A percentile compares a stretch with the other conserved stretches of the same genome.
phyloP scores from a whole-genome alignment of 2,113 vertebrate species.

The Planiliza haematocheilus region DNA sequence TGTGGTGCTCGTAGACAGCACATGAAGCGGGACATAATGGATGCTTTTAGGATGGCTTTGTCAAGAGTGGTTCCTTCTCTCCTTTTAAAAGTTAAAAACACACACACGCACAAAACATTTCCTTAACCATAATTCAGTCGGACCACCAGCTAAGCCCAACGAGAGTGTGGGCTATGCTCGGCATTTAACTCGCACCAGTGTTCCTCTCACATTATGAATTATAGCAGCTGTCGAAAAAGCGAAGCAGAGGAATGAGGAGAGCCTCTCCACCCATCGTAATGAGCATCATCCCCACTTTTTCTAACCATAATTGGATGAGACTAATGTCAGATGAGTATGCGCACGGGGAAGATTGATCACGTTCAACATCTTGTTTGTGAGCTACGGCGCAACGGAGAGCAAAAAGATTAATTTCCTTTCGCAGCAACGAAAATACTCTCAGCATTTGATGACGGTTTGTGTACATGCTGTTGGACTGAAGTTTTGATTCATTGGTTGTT shows the following conservation, averaged over 20 bases:
- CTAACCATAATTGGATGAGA: constrained; percentile 67
- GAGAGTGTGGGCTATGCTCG: constrained; percentile 50
- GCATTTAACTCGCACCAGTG: constrained; percentile 61
- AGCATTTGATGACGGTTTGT: constrained; percentile 40
- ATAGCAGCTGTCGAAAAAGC: constrained; percentile 67
- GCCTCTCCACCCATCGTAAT: constrained; percentile 72
- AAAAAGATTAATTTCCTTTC: constrained; percentile 40
- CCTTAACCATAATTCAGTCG: constrained; percentile 64
- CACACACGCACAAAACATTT: constrained; percentile 75
- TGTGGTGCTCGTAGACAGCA: constrained; percentile 80
- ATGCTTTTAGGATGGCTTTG: constrained; percentile 73
- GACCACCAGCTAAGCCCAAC: constrained; percentile 79
- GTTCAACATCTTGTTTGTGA: constrained; percentile 8
- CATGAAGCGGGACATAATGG: constrained; percentile 72
- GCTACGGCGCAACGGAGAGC: background rate
- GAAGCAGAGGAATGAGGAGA: constrained; percentile 51
- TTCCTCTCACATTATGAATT: constrained; percentile 68
- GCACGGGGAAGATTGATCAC: constrained; percentile 35
- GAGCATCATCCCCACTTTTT: constrained; percentile 57
- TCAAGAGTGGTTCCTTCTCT: constrained; percentile 69
- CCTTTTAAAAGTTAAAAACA: constrained; percentile 70
- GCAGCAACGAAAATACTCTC: constrained; percentile 20
- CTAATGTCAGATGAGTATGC: constrained; percentile 58
- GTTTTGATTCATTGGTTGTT: constrained; percentile 62
- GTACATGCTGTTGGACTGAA: constrained; percentile 38